These are phyloP conservation scores for Etia nguti DNA, from an alignment of 2,113 vertebrate species.

Conservation along the genomic window DNA sequence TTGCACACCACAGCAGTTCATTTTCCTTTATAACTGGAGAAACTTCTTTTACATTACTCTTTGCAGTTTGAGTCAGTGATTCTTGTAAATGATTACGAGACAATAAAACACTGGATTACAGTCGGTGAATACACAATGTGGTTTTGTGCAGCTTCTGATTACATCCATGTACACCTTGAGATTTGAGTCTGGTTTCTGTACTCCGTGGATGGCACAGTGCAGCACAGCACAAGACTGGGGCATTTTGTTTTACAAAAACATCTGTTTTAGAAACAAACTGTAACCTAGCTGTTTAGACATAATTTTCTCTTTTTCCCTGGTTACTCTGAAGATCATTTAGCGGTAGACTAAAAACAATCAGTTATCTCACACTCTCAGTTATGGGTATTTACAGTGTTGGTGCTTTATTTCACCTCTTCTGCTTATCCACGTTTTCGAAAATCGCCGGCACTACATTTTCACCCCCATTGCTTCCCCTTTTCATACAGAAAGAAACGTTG, in stretches of 20 bases:
- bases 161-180: not conserved
- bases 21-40: not conserved
- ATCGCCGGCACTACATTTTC: not conserved
- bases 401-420: not conserved
- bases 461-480: fast-evolving
- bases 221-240: not conserved
- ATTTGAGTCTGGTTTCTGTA: not conserved
- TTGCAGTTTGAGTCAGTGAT: not conserved
- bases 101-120: not conserved
- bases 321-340: not conserved
- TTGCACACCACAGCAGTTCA: fast-evolving
- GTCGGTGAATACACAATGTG: fast-evolving
- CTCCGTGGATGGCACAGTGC: not conserved
- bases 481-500: not conserved
- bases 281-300: not conserved
- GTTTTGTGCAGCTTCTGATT: not conserved
- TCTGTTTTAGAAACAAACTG: not conserved
- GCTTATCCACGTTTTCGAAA: not conserved
- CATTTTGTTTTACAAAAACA: not conserved
- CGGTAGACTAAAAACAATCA: fast-evolving
- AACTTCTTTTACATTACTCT: fast-evolving
- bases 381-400: not conserved
- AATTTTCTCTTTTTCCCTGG: not conserved
- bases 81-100: not conserved
- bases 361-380: not conserved